phyloP scores from a whole-genome alignment of 2,113 vertebrate species.

The Pteruthius melanotis region DNA sequence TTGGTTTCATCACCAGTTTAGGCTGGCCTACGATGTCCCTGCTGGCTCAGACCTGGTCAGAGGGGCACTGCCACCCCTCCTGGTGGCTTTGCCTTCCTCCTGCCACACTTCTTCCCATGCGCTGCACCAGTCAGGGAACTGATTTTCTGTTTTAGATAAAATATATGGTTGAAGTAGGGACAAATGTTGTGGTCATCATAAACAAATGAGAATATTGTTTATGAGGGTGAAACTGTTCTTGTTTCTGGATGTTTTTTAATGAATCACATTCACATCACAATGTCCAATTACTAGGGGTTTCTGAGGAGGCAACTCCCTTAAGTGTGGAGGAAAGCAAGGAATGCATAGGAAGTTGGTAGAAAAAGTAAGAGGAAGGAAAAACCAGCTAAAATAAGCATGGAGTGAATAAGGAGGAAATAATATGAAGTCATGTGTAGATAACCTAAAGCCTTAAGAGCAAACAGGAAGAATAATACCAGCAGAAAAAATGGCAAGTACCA shows the following conservation, averaged over 20 bases:
- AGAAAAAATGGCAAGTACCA: constrained; percentile 11
- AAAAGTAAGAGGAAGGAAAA: constrained; percentile 40
- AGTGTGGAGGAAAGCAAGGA: not conserved
- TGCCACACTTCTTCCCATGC: not conserved
- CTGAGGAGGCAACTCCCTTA: not conserved
- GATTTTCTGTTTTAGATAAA: not conserved
- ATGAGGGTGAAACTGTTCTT: not conserved
- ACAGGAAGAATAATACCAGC: constrained; percentile 19
- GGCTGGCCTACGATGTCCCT: not conserved
- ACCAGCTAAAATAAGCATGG: constrained; percentile 49
- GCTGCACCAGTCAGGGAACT: not conserved
- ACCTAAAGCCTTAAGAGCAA: not conserved
- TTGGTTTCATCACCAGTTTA: not conserved
- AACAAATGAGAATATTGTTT: not conserved
- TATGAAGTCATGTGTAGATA: constrained; percentile 13
- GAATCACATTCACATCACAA: not conserved
- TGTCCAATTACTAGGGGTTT: not conserved
- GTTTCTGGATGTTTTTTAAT: not conserved
- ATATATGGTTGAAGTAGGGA: not conserved
- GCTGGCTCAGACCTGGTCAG: not conserved
- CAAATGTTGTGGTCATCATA: not conserved
- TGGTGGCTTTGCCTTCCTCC: not conserved
- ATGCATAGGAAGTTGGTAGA: not conserved
- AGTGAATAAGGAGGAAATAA: constrained; percentile 1
- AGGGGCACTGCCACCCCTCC: not conserved